A percentile compares a stretch with the other conserved stretches of the same genome.
These are phyloP conservation scores for Halichoeres trimaculatus DNA, from an alignment of 2,113 vertebrate species.

Conservation along the genomic window DNA sequence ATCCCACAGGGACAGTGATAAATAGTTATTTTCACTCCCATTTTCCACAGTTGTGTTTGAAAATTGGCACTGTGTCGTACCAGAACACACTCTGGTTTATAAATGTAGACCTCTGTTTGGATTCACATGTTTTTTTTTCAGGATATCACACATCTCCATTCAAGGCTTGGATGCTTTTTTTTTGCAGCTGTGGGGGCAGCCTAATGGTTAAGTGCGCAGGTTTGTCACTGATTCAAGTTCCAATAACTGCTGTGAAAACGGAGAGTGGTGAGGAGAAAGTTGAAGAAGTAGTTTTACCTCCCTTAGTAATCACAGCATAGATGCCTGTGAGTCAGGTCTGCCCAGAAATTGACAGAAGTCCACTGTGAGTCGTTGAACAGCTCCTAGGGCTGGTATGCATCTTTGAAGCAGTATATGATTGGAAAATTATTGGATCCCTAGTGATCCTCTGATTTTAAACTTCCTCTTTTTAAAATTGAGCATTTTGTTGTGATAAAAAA, in stretches of 20 bases:
- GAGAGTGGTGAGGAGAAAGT: slow-evolving; percentile 4
- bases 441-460: background rate
- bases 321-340: slow-evolving; percentile 3
- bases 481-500: background rate
- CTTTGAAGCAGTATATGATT: background rate
- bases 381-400: background rate
- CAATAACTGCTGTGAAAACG: slow-evolving; percentile 20
- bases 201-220: slow-evolving; percentile 27
- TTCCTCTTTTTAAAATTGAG: too few relatives aligned
- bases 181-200: slow-evolving; percentile 11
- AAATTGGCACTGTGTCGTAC: slow-evolving; percentile 45
- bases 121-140: slow-evolving; percentile 26
- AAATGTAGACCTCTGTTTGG: slow-evolving; percentile 39
- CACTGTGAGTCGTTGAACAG: background rate
- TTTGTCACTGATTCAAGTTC: slow-evolving; percentile 21
- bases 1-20: slow-evolving; percentile 48
- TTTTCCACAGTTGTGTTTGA: slow-evolving; percentile 35
- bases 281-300: slow-evolving; percentile 28
- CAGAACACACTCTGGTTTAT: slow-evolving; percentile 40
- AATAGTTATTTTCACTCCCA: slow-evolving; percentile 57
- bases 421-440: background rate
- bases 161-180: slow-evolving; percentile 27
- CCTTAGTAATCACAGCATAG: slow-evolving; percentile 24
- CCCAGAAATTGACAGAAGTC: slow-evolving; percentile 9
- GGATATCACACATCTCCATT: slow-evolving; percentile 22